A percentile compares a stretch with the other conserved stretches of the same genome.
phyloP scores from a whole-genome alignment of 2,113 vertebrate species.

The Ceratotherium simum region DNA sequence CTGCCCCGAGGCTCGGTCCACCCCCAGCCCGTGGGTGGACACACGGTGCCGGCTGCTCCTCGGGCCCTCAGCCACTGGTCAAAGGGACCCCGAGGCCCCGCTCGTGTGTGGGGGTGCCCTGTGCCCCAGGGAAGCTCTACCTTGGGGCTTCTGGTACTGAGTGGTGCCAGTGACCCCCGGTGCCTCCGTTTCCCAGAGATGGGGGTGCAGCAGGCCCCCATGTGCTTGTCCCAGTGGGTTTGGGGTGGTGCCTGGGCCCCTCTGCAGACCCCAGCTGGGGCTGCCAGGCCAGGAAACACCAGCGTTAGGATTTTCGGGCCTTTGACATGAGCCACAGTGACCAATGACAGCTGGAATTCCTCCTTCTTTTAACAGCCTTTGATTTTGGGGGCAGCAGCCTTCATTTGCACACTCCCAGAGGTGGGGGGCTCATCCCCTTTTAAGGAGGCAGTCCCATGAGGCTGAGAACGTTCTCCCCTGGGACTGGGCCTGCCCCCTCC shows the following conservation, averaged over 20 bases:
- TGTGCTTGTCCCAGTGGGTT: not conserved
- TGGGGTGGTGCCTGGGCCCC: no score
- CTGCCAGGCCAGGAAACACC: not conserved
- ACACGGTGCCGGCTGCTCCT: rapidly evolving
- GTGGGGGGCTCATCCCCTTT: not conserved
- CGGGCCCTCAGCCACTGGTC: no score
- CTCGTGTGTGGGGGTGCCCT: not conserved
- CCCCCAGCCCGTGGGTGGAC: not conserved
- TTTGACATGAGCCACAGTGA: rapidly evolving
- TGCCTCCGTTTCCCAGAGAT: not conserved
- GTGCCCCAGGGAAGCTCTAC: no score
- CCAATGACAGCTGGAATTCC: rapidly evolving
- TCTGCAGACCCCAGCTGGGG: not conserved
- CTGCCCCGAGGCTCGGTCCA: not conserved
- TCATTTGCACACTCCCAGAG: not conserved
- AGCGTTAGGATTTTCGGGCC: rapidly evolving
- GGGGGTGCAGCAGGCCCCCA: not conserved
- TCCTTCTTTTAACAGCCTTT: not conserved
- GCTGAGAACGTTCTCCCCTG: not conserved
- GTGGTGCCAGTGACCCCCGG: rapidly evolving
- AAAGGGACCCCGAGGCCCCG: not conserved
- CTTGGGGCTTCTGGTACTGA: not conserved
- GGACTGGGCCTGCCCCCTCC: not conserved
- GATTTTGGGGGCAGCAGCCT: not conserved
- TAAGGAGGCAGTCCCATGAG: not conserved